These are phyloP conservation scores for Agrochola litura DNA, from an alignment of 2,888 invertebrate species.

Conservation along the genomic window DNA sequence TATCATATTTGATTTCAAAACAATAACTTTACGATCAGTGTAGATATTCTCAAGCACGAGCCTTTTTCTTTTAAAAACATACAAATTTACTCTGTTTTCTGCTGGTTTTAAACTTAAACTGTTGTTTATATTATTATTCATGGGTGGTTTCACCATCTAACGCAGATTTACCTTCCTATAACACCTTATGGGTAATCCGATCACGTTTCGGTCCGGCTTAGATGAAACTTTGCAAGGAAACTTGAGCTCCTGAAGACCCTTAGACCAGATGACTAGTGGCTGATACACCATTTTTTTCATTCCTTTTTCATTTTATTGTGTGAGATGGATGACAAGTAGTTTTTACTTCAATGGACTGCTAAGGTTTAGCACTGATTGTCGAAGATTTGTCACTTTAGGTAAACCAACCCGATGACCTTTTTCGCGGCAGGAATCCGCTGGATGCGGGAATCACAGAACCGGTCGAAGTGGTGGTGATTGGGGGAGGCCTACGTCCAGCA, in stretches of 20 bases:
- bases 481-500: not conserved
- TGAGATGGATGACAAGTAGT: conserved; percentile 21
- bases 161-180: not conserved
- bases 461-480: not conserved
- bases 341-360: not conserved
- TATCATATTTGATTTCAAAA: too few species aligned
- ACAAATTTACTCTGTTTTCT: not conserved
- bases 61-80: too few species aligned
- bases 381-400: not conserved
- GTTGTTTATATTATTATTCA: not conserved
- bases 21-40: too few species aligned
- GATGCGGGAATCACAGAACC: not conserved
- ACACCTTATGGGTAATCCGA: conserved; percentile 7
- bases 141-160: not conserved
- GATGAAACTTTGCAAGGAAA: conserved; percentile 19
- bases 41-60: too few species aligned
- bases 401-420: not conserved
- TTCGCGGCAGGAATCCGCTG: not conserved
- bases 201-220: conserved; percentile 27
- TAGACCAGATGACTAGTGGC: conserved; percentile 19
- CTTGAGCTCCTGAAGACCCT: conserved; percentile 1
- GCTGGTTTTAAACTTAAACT: not conserved
- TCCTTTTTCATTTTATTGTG: conserved; percentile 13
- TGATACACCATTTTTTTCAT: conserved; percentile 46
- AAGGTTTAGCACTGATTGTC: too few species aligned